Conservation (phyloP, 2,888 invertebrate genomes). For the Pseudoips prasinana region DNA sequence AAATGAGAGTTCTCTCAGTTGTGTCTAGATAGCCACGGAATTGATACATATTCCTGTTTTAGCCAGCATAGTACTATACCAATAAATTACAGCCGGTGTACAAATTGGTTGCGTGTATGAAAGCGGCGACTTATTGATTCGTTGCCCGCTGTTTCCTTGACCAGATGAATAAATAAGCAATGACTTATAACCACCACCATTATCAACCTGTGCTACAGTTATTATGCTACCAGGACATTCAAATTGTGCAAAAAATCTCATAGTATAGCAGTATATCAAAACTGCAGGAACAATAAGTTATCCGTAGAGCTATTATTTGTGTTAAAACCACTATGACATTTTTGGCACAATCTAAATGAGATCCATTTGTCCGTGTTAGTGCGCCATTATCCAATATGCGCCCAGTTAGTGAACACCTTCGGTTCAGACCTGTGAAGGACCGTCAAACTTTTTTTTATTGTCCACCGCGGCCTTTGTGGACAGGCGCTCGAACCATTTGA, state of each 20-base stretch:
- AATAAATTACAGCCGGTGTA: too few species aligned
- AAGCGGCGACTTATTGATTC: slow-evolving; percentile 21
- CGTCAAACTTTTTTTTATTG: slow-evolving; percentile 53
- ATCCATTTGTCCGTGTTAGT: slow-evolving; percentile 30
- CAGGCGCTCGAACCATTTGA: slow-evolving; percentile 74
- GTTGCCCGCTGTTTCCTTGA: slow-evolving; percentile 18
- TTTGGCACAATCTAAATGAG: too few species aligned
- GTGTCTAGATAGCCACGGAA: too few species aligned
- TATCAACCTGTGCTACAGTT: slow-evolving; percentile 2
- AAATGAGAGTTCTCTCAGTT: too few species aligned
- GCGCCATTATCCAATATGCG: slow-evolving; percentile 22
- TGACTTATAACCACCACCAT: slow-evolving; percentile 37
- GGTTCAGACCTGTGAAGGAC: slow-evolving; percentile 63
- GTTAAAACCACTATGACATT: too few species aligned
- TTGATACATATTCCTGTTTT: too few species aligned
- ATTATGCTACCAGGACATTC: slow-evolving; percentile 1
- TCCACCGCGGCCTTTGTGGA: slow-evolving; percentile 51
- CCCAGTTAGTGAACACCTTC: slow-evolving; percentile 15
- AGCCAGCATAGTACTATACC: too few species aligned
- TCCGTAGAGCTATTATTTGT: too few species aligned
- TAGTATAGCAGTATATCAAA: too few species aligned
- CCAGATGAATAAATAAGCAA: slow-evolving; percentile 23
- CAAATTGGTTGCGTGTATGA: slow-evolving; percentile 2
- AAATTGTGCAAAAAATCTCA: background rate
- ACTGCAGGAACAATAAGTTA: too few species aligned